These are phyloP conservation scores for Synanthedon myopaeformis DNA, from an alignment of 2,888 invertebrate genomes.

Conservation along the genomic window DNA sequence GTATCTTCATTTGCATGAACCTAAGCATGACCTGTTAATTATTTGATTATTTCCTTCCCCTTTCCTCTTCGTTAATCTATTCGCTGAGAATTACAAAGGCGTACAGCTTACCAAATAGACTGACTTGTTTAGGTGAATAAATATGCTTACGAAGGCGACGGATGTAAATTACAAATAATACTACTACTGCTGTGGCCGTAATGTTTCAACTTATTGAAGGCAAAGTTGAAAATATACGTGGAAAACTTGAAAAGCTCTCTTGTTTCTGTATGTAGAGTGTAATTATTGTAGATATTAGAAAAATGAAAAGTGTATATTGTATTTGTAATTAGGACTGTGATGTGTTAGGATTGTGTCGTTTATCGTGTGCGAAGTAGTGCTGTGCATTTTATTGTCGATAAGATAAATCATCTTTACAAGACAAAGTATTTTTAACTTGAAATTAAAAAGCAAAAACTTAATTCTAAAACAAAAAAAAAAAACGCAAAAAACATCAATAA, in stretches of 20 bases:
- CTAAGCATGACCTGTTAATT: constrained; percentile 54
- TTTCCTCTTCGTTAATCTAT: constrained; percentile 37
- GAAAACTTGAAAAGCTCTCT: constrained; percentile 23
- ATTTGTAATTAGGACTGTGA: constrained; percentile 36
- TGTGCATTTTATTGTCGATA: neutral
- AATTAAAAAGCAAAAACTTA: no score
- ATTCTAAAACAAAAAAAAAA: no score
- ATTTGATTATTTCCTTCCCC: constrained; percentile 31
- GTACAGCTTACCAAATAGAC: constrained; percentile 20
- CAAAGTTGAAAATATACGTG: constrained; percentile 6
- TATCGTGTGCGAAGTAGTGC: neutral
- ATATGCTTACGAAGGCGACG: constrained; percentile 8
- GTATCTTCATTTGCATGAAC: constrained; percentile 66
- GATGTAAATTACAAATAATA: neutral
- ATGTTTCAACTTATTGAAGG: neutral
- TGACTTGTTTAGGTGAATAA: constrained; percentile 1
- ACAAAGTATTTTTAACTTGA: no score
- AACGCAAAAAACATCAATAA: no score
- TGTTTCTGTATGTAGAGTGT: constrained; percentile 25
- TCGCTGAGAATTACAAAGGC: constrained; percentile 31
- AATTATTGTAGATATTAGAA: constrained; percentile 37
- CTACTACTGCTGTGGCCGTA: no score
- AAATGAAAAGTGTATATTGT: constrained; percentile 13
- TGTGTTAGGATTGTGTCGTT: constrained; percentile 35
- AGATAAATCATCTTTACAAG: no score